A percentile compares a stretch with the other conserved stretches of the same genome.
These are phyloP conservation scores for Littorina saxatilis DNA, from an alignment of 1,140 invertebrate species.

Conservation along the genomic window DNA sequence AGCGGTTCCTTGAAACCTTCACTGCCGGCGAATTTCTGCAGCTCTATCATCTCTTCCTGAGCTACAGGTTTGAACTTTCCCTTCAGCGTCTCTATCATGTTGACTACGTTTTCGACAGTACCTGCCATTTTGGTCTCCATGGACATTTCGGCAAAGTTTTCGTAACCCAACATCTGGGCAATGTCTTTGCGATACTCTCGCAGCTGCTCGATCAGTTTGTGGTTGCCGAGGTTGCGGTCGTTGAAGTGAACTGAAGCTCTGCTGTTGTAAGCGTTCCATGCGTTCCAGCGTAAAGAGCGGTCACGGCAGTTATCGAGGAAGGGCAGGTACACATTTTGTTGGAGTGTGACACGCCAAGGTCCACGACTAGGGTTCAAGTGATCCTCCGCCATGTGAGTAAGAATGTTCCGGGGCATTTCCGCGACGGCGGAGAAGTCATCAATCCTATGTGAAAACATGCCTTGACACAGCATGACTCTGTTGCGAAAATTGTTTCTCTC, in stretches of 20 bases:
- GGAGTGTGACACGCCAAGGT: conserved; percentile 80
- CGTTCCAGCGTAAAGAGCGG: conserved; percentile 85
- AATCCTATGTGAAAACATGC: conserved; percentile 34
- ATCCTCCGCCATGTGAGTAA: conserved; percentile 36
- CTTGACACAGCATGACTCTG: conserved; percentile 33
- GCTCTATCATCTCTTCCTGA: conserved; percentile 83
- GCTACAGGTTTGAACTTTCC: conserved; percentile 80
- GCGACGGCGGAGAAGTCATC: conserved; percentile 34
- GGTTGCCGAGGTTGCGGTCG: conserved; percentile 78
- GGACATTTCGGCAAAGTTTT: conserved; percentile 88
- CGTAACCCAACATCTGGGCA: conserved; percentile 87
- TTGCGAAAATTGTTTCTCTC: conserved; percentile 75
- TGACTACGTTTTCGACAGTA: conserved; percentile 85
- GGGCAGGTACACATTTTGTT: conserved; percentile 83
- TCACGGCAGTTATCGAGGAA: conserved; percentile 90
- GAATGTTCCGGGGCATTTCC: conserved; percentile 20
- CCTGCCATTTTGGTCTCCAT: conserved; percentile 97
- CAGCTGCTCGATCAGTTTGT: conserved; percentile 88
- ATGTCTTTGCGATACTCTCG: conserved; percentile 81
- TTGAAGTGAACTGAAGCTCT: conserved; percentile 79
- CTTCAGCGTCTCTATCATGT: conserved; percentile 81
- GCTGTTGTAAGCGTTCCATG: conserved; percentile 86
- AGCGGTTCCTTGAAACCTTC: conserved; percentile 84
- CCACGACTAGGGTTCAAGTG: conserved; percentile 76
- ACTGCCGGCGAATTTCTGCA: conserved; percentile 86